Evolutionary conservation across 2,888 invertebrate species (phyloP).

Genomic region (Drosophila macrothrix): DNA sequence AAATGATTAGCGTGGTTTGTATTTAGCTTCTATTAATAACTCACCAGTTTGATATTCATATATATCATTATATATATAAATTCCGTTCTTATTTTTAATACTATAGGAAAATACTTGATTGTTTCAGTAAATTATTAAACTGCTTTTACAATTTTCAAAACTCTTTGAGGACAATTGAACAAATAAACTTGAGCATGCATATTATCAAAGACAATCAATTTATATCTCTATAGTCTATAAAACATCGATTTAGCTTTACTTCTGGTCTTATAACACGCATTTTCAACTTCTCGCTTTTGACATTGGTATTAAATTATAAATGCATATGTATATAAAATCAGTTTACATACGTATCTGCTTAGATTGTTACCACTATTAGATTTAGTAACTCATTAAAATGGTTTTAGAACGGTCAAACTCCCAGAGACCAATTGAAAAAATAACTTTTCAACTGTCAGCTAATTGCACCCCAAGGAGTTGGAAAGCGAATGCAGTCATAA

Average conservation of each 20-base stretch:
- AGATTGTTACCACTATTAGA: neutral
- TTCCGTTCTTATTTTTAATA: neutral
- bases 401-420: conserved; percentile 30
- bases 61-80: neutral
- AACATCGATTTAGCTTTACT: neutral
- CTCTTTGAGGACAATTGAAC: neutral
- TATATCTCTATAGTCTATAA: neutral
- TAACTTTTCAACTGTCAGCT: conserved; percentile 55
- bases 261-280: neutral
- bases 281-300: neutral
- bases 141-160: neutral
- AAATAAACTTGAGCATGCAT: neutral
- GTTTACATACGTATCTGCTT: neutral
- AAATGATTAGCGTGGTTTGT: conserved; percentile 54
- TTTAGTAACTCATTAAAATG: conserved; percentile 18
- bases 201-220: neutral
- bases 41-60: neutral
- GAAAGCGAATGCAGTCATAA: conserved; percentile 62
- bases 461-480: conserved; percentile 76
- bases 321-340: neutral
- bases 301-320: no score
- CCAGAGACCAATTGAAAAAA: conserved; percentile 68
- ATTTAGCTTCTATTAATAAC: neutral
- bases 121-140: neutral
- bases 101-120: neutral